These are phyloP conservation scores for Bostrychus sinensis DNA, from an alignment of 2,113 vertebrate genomes.

Conservation along the genomic window DNA sequence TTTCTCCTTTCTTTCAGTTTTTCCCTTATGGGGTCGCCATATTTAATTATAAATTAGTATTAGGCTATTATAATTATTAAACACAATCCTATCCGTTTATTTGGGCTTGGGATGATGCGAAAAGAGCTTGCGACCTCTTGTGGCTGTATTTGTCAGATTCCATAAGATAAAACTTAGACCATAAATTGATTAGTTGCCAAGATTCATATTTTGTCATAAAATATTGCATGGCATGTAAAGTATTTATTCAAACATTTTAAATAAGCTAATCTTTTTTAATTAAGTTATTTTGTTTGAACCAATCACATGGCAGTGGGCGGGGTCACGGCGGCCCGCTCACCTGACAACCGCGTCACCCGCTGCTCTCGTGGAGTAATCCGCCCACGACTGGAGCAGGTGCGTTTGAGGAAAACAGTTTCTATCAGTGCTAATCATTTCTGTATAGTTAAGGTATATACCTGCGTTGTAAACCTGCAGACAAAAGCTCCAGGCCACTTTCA, in stretches of 20 bases:
- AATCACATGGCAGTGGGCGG: conserved; percentile 37
- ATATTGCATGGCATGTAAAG: no score
- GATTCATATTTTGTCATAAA: no score
- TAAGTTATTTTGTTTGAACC: conserved; percentile 23
- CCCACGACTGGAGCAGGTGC: background rate
- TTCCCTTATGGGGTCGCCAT: no score
- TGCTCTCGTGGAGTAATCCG: conserved; percentile 28
- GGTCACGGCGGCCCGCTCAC: background rate
- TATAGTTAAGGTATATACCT: conserved; percentile 9
- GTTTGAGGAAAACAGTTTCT: conserved; percentile 2
- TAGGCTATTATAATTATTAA: no score
- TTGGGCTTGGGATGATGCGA: no score
- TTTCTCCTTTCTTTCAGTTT: no score
- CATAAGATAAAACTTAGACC: no score
- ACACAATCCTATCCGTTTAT: no score
- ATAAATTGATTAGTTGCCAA: no score
- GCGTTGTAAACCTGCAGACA: conserved; percentile 17
- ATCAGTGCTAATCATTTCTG: conserved; percentile 8
- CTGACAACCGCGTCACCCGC: background rate
- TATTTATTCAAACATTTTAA: background rate
- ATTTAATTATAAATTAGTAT: no score
- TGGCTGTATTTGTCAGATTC: no score
- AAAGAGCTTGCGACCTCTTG: no score
- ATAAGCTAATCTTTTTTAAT: background rate
- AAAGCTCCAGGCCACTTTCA: conserved; percentile 26